Conservation (phyloP, 2,888 invertebrate genomes). For the Hypolimnas misippus region DNA sequence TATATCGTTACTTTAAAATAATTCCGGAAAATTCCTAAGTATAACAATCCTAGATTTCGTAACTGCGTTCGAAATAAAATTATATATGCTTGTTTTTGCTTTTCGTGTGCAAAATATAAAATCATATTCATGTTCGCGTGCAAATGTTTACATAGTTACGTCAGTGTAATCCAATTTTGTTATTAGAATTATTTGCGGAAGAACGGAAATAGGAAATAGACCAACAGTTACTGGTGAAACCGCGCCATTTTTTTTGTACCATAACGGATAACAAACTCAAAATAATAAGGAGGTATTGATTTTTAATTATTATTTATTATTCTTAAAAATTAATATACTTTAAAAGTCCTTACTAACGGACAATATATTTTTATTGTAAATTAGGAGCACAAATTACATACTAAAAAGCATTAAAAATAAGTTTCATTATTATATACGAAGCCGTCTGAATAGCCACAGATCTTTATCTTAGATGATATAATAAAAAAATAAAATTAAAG, state of each 20-base stretch:
- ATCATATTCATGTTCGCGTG: conserved; percentile 20
- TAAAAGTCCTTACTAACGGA: too few relatives aligned
- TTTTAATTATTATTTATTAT: too few relatives aligned
- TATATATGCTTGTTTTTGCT: conserved; percentile 4
- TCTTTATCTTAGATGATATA: too few relatives aligned
- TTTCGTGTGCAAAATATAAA: conserved; percentile 25
- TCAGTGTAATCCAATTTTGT: conserved; percentile 28
- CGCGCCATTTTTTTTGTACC: not conserved
- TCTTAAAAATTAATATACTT: too few relatives aligned
- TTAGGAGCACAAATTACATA: too few relatives aligned
- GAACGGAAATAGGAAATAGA: conserved; percentile 36
- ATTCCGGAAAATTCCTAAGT: not conserved
- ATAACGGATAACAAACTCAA: not conserved
- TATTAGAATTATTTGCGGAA: conserved; percentile 37
- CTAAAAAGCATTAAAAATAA: too few relatives aligned
- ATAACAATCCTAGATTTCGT: not conserved
- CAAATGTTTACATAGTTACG: conserved; percentile 27
- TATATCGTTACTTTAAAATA: not conserved
- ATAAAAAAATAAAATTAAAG: too few relatives aligned
- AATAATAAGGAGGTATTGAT: not conserved
- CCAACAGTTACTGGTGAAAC: conserved; percentile 11
- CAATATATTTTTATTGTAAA: too few relatives aligned
- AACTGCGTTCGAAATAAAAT: not conserved
- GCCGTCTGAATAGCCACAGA: too few relatives aligned
- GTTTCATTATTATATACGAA: too few relatives aligned